Evolutionary conservation across 2,888 invertebrate genomes (phyloP).

Genomic region (Steinernema scapterisci): DNA sequence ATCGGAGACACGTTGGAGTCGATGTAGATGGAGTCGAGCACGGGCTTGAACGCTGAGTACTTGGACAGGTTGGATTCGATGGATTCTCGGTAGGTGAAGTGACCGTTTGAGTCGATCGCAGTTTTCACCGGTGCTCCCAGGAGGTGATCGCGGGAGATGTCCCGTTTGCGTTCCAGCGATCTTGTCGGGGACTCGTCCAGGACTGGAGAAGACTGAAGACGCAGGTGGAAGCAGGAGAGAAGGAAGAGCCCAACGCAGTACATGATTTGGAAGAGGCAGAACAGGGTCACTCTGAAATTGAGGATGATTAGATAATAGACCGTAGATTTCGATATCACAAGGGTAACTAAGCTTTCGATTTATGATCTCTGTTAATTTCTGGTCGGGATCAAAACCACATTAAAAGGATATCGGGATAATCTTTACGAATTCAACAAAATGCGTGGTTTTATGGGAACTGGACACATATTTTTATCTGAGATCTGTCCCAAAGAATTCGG

Average conservation of each 20-base stretch:
- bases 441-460: background rate
- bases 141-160: constrained; percentile 24
- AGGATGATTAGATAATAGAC: too few species aligned
- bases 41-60: constrained; percentile 16
- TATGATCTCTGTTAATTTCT: background rate
- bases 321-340: too few species aligned
- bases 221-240: constrained; percentile 19
- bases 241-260: constrained; percentile 17
- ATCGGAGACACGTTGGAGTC: background rate
- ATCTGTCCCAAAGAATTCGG: too few species aligned
- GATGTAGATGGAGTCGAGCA: constrained; percentile 14
- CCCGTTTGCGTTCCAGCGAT: constrained; percentile 5
- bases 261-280: constrained; percentile 2
- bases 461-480: too few species aligned
- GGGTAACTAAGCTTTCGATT: background rate
- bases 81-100: constrained; percentile 15
- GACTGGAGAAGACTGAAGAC: background rate
- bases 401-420: background rate
- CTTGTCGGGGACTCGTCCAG: background rate
- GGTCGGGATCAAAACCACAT: background rate
- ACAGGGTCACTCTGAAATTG: background rate
- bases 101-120: background rate
- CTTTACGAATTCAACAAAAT: background rate
- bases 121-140: background rate
- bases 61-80: constrained; percentile 6